A percentile compares a stretch with the other conserved stretches of the same genome.
Conservation (phyloP, 2,113 vertebrate genomes). For the Heloderma charlesbogerti region DNA sequence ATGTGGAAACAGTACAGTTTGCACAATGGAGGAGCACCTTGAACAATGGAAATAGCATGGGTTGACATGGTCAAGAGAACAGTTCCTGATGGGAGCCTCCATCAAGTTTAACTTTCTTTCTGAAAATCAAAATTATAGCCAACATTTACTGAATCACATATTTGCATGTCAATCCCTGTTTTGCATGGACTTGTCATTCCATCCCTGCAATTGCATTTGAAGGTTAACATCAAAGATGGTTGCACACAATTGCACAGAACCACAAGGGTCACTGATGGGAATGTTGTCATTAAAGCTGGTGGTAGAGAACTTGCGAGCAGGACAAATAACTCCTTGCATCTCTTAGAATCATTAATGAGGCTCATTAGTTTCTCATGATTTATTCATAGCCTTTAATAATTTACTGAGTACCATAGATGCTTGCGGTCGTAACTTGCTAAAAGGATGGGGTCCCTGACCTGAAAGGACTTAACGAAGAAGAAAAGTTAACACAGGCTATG, state of each 20-base stretch:
- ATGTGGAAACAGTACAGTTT: too few species aligned
- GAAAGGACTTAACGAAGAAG: slow-evolving; percentile 1
- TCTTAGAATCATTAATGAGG: slow-evolving; percentile 54
- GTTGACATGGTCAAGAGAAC: neutral
- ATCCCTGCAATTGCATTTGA: slow-evolving; percentile 30
- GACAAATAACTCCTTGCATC: slow-evolving; percentile 45
- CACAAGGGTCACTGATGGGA: slow-evolving; percentile 32
- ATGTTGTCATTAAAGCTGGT: slow-evolving; percentile 53
- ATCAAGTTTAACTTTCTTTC: neutral
- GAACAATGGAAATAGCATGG: neutral
- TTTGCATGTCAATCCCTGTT: neutral
- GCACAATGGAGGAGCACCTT: neutral
- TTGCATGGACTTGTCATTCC: neutral
- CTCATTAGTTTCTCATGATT: slow-evolving; percentile 46
- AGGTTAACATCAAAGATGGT: slow-evolving; percentile 46
- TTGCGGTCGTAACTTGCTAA: slow-evolving; percentile 4
- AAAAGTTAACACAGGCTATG: neutral
- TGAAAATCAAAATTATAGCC: neutral
- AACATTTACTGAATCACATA: neutral
- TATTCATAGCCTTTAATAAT: slow-evolving; percentile 7
- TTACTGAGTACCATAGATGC: neutral
- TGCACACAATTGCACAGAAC: slow-evolving; percentile 13
- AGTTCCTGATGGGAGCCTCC: neutral
- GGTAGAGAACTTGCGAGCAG: slow-evolving; percentile 39
- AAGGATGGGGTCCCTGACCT: slow-evolving; percentile 12